Percentiles rank a stretch among this genome's conserved stretches.
Conservation (phyloP, 2,113 vertebrate species). For the Guaruba guarouba region DNA sequence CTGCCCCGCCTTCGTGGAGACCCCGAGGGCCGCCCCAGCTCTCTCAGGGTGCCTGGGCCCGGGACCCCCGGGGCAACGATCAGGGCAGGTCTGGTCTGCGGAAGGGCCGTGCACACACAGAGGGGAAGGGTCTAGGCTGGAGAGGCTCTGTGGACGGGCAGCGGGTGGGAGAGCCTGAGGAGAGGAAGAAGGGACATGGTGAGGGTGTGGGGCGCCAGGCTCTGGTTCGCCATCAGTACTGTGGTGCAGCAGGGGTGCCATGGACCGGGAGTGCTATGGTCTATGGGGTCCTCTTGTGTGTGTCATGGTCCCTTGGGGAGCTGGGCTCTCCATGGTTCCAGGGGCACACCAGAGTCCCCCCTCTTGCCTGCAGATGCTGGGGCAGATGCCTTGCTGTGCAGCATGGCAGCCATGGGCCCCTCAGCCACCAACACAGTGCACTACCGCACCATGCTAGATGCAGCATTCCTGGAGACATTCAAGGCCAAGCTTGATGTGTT, state of each 20-base stretch:
- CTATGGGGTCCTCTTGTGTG: not conserved
- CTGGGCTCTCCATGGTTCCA: not conserved
- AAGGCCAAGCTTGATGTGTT: not conserved
- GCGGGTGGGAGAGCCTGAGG: not conserved
- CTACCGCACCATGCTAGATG: not conserved
- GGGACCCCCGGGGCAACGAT: not conserved
- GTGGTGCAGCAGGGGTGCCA: not conserved
- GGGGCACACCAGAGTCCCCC: not conserved
- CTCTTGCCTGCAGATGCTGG: not conserved
- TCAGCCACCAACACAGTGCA: not conserved
- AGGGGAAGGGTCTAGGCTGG: not conserved
- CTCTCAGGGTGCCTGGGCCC: not conserved
- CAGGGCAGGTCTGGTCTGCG: not conserved
- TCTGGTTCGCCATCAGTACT: not conserved
- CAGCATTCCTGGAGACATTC: not conserved
- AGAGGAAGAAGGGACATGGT: not conserved
- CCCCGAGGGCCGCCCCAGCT: no score
- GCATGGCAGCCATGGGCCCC: not conserved
- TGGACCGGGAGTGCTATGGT: not conserved
- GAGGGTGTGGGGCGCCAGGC: not conserved
- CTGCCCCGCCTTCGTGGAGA: not conserved
- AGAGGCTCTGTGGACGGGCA: not conserved
- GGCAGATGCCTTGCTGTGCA: not conserved
- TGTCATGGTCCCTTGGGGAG: no score
- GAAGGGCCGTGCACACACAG: not conserved